Evolutionary conservation across 2,797 vertebrate species (phyloP), one percentile per base, ranked within the genome.

Genomic region (Erethizon dorsatum): DNA sequence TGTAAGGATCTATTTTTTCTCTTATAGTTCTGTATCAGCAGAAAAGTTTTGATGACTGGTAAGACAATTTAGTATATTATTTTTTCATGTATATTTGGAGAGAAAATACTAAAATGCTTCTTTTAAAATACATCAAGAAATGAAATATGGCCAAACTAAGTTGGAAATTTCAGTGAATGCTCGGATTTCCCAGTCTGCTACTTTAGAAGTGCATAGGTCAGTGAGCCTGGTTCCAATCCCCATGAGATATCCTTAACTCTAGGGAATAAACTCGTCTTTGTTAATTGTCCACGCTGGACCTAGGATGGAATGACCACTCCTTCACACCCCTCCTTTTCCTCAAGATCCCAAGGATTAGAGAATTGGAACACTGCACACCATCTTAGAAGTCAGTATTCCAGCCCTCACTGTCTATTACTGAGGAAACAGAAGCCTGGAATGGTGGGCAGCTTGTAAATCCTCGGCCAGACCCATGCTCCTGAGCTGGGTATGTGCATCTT

Each of bases 101-200:
- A 85, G 45, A 83, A 95, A 69, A 47, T 9, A 26, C 59, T 84
- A 73, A 79, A 85, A 73, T 54, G n/a, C 18, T 61, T 41, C 37
- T 87, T 96, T 22, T 93, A 57, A 63, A 88, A 52, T 15, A 5
- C 45, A 80, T n/a, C 26, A 80, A 85, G 59, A 50, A 92, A 26
- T 56, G 56, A 65, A 57, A 52, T 7, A 15, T 33, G n/a, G 71
- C 37, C 50, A 91, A 37, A 41, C 24, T 73, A 83, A 56, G 45
- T 8, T n/a, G 69, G 45, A 52, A 71, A 56, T 77, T 28, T n/a
- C 50, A 59, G 37, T 2, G 8, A 82, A 3, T 12, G 17, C 26
- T 50, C 18, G 37, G 57, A 86, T 59, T 69, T 91, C 50, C 20
- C 50, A 56, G 28, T 61, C 14, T 47, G 59, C 12, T 31, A 67